Evolutionary conservation across 2,888 invertebrate species (phyloP).

Genomic region (Leptarthrus brevirostris): DNA sequence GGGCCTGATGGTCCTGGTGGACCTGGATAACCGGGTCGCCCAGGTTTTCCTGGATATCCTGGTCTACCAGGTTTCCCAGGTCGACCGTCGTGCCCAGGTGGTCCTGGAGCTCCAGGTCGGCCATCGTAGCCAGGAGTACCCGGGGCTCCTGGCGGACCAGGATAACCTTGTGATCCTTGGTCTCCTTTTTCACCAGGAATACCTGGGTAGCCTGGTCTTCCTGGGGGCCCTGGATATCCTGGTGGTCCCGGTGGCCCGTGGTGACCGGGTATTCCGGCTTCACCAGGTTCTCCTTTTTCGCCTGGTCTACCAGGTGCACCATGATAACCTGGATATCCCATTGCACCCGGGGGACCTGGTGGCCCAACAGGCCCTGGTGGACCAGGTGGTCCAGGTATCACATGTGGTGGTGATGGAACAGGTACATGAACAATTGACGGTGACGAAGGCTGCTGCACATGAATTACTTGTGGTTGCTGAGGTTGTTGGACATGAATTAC

Average conservation of each 20-base stretch:
- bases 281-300: conserved; percentile 75
- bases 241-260: conserved; percentile 75
- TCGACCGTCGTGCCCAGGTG: conserved; percentile 68
- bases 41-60: conserved; percentile 65
- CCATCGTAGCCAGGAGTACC: conserved; percentile 75
- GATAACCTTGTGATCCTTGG: conserved; percentile 75
- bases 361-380: conserved; percentile 72
- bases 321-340: conserved; percentile 82
- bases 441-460: neutral
- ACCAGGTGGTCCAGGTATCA: conserved; percentile 66
- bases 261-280: conserved; percentile 73
- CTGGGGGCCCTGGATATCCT: conserved; percentile 71
- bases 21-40: conserved; percentile 6
- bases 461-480: conserved; percentile 10
- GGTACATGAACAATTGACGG: conserved; percentile 24
- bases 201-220: conserved; percentile 73
- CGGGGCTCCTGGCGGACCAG: conserved; percentile 75
- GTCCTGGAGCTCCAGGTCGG: conserved; percentile 69
- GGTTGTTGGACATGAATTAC: conserved; percentile 19
- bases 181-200: conserved; percentile 77
- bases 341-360: conserved; percentile 79
- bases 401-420: conserved; percentile 32
- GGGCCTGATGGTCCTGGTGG: conserved; percentile 16
- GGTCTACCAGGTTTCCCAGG: conserved; percentile 69
- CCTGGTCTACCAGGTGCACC: conserved; percentile 77